Evolutionary conservation across 2,113 vertebrate genomes (phyloP).

Genomic region (Tonatia bakeri): DNA sequence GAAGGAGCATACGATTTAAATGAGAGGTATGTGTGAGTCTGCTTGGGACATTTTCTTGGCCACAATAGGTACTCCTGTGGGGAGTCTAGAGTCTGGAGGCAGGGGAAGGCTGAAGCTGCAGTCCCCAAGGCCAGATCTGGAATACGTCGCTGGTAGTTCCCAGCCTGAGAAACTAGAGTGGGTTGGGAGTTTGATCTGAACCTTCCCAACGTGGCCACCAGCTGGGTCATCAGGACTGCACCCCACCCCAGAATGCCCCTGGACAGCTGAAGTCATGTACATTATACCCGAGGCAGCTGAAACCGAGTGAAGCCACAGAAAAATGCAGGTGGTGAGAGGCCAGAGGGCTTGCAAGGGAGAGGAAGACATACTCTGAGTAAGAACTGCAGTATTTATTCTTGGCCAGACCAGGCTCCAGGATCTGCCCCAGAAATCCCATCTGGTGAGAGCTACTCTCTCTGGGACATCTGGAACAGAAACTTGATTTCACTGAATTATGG

Average conservation of each 20-base stretch:
- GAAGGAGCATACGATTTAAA: neutral
- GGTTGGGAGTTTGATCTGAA: neutral
- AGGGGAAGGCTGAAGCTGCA: neutral
- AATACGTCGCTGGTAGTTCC: neutral
- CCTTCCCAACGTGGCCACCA: neutral
- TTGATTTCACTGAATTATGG: neutral
- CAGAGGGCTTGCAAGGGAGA: neutral
- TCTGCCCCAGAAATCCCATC: neutral
- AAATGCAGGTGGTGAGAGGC: neutral
- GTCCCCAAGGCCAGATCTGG: neutral
- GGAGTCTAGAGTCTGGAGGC: neutral
- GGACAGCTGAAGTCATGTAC: conserved; percentile 39
- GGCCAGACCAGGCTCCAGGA: neutral
- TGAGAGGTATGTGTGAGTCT: neutral
- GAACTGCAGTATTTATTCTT: neutral
- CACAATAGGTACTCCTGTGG: neutral
- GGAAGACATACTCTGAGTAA: neutral
- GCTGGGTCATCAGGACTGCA: neutral
- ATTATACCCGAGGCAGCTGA: neutral
- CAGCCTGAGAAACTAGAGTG: neutral
- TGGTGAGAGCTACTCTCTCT: neutral
- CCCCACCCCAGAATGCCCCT: neutral
- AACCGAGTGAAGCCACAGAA: neutral
- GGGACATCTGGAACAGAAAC: neutral
- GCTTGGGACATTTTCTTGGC: neutral